These are phyloP conservation scores for Grammomys dolichurus DNA, from an alignment of 2,113 vertebrate species.

Conservation along the genomic window DNA sequence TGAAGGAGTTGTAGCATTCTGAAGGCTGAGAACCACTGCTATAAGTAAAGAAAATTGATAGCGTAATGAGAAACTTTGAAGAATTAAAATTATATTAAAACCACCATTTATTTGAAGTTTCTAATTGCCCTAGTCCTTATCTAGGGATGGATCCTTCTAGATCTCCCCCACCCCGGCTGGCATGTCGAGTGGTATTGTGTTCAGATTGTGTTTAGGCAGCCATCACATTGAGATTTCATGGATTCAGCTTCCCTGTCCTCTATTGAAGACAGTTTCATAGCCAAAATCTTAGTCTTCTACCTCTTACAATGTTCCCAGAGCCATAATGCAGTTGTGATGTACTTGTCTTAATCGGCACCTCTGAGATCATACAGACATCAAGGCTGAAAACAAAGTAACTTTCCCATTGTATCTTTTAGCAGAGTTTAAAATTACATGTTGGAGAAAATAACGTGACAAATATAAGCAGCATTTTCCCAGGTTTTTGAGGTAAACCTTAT, in stretches of 20 bases:
- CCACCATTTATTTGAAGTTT: background rate
- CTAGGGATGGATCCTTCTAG: background rate
- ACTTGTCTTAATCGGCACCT: background rate
- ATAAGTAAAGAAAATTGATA: background rate
- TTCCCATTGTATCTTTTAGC: background rate
- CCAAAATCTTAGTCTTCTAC: background rate
- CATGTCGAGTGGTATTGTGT: background rate
- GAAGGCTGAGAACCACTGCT: background rate
- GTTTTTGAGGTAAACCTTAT: background rate
- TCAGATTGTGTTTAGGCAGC: background rate
- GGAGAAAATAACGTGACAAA: background rate
- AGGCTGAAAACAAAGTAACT: slow-evolving; percentile 6
- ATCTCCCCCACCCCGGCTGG: no score
- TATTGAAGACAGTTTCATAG: background rate
- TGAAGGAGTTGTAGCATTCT: no score
- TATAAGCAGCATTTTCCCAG: background rate
- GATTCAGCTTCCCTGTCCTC: background rate
- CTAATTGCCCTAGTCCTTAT: background rate
- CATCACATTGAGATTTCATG: background rate
- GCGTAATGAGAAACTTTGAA: background rate
- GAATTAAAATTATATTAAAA: slow-evolving; percentile 11
- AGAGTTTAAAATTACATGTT: background rate
- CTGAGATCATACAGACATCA: background rate
- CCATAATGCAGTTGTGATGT: background rate
- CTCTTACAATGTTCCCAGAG: background rate